These are phyloP conservation scores for Caenorhabditis inopinata DNA, from an alignment of 1,140 invertebrate genomes.

Conservation along the genomic window DNA sequence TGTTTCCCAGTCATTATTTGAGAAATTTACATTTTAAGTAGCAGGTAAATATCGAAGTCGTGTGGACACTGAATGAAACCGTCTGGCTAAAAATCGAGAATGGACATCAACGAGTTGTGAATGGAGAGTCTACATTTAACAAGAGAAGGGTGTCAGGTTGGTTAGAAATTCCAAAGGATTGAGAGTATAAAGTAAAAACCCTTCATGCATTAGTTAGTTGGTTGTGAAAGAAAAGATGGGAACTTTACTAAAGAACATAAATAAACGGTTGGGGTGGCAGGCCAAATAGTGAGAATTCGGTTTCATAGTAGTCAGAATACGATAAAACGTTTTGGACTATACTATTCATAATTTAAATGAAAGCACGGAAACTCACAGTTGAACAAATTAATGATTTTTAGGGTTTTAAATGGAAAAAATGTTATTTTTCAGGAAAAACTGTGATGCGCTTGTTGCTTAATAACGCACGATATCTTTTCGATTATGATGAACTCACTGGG, in stretches of 20 bases:
- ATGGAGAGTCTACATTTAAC: conserved; percentile 40
- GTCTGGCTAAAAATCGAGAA: conserved; percentile 47
- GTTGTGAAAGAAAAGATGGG: neutral
- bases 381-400: too few relatives aligned
- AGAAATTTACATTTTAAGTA: neutral
- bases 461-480: conserved; percentile 45
- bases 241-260: neutral
- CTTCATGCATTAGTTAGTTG: conserved; percentile 8
- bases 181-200: neutral
- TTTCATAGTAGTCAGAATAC: too few relatives aligned
- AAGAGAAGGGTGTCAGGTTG: conserved; percentile 27
- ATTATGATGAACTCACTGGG: conserved; percentile 47
- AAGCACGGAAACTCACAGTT: too few relatives aligned
- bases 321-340: too few relatives aligned
- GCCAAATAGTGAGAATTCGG: too few relatives aligned
- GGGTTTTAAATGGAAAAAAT: too few relatives aligned
- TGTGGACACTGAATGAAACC: conserved; percentile 47
- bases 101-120: conserved; percentile 28
- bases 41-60: conserved; percentile 42
- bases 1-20: neutral
- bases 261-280: neutral
- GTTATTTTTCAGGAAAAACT: conserved; percentile 33
- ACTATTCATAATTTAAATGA: too few relatives aligned
- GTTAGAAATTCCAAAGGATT: neutral
- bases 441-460: conserved; percentile 40